Conservation (phyloP, 2,797 vertebrate genomes). For the Pantherophis vulpinus region DNA sequence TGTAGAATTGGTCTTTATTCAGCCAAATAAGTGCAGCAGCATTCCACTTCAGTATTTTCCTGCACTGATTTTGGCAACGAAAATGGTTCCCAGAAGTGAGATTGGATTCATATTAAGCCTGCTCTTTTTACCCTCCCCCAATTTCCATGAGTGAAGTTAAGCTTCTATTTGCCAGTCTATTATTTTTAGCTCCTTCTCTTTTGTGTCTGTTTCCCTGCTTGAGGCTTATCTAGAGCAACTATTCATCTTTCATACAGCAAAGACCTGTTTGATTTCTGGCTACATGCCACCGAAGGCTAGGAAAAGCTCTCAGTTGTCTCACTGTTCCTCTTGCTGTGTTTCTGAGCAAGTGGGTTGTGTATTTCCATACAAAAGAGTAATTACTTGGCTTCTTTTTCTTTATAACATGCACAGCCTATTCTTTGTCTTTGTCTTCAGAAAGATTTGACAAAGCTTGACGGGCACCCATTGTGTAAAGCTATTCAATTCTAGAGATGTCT, state of each 20-base stretch:
- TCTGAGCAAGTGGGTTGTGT: neutral
- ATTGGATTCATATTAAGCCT: neutral
- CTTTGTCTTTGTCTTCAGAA: neutral
- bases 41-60: neutral
- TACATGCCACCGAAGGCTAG: neutral
- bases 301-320: neutral
- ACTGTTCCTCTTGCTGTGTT: neutral
- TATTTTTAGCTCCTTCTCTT: conserved; percentile 30
- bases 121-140: neutral
- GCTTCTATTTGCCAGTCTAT: conserved; percentile 2
- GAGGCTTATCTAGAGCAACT: conserved; percentile 1
- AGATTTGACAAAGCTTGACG: neutral
- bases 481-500: neutral
- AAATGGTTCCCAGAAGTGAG: neutral
- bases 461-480: neutral
- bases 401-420: neutral
- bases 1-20: neutral
- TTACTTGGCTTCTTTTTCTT: neutral
- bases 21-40: neutral
- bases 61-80: neutral
- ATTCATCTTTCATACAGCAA: neutral
- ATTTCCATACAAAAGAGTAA: neutral
- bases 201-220: conserved; percentile 4
- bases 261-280: conserved; percentile 20
- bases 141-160: neutral